phyloP scores from a whole-genome alignment of 2,888 invertebrate genomes.

The Achlya flavicornis region DNA sequence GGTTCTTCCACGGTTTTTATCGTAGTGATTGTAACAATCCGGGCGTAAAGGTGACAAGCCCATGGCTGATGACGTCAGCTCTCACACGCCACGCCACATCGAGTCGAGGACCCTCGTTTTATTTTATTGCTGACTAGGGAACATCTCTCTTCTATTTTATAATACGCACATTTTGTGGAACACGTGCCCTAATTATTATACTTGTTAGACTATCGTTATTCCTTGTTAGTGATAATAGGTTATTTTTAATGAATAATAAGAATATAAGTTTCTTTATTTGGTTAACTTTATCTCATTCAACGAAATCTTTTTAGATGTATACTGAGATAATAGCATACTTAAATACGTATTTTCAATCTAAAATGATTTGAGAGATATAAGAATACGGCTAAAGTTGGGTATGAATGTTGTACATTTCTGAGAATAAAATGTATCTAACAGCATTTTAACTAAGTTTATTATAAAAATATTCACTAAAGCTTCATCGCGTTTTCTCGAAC shows the following conservation, averaged over 20 bases:
- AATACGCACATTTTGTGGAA: constrained; percentile 27
- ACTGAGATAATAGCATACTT: no score
- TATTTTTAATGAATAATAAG: no score
- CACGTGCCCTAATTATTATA: constrained; percentile 26
- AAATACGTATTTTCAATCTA: no score
- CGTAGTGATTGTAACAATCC: constrained; percentile 27
- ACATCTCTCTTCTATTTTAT: constrained; percentile 29
- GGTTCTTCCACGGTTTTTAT: no score
- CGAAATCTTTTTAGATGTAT: no score
- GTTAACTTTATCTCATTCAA: no score
- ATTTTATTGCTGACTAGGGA: constrained; percentile 56
- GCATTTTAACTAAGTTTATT: not conserved
- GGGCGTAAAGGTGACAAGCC: constrained; percentile 42
- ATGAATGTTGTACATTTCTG: not conserved
- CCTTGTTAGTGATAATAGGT: constrained; percentile 25
- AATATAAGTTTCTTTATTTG: no score
- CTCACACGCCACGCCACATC: constrained; percentile 32
- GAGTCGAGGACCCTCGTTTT: constrained; percentile 50
- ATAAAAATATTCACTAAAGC: not conserved
- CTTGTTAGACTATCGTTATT: constrained; percentile 32
- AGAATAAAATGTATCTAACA: not conserved
- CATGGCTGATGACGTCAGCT: constrained; percentile 51
- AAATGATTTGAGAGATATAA: no score
- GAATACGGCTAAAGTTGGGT: no score
- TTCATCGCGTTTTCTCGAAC: not conserved